Evolutionary conservation across 2,888 invertebrate species (phyloP), one percentile per base, ranked within the genome.

Genomic region (Pilophorus perplexus): DNA sequence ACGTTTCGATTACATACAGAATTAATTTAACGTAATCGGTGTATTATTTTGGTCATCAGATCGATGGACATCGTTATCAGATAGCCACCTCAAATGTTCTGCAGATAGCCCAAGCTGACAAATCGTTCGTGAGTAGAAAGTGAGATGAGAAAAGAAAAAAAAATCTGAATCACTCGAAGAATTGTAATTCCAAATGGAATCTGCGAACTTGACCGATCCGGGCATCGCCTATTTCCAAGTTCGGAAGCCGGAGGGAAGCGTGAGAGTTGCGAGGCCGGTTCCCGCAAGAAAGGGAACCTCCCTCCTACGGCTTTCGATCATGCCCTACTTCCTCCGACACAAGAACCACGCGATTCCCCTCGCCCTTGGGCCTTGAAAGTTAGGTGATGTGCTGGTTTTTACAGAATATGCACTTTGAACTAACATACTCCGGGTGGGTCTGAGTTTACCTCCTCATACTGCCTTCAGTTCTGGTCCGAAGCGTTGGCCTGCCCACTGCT

Each of bases 191-290:
- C 44, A 44, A 44, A 46, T 22, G 14, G 46, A 46, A 25, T 23
- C 46, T 23, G 46, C 46, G 23, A 23, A 46, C 46, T 46, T 46
- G 46, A 46, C 22, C 46, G 23, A 22, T 46, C 23, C 23, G 25
- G 23, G 46, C 46, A 14, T 46, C 10, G 20, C 23, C 20, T 22
- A 55, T 55, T 27, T 52, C 38, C 55, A 55, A 20, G 38, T 38
- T 55, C 33, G 38, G 52, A 33, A 37, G 20, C 3, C 22, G 6
- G 6, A 23, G 22, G 37, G 37, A 22, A 55, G 37, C 20, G 55
- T 55, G 55, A 55, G 55, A 55, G 55, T 55, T 37, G 55, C 37
- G n/a, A 3, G 55, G 38, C 55, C 22, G 55, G 55, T 55, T 37
- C 37, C 2, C 4, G 12, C 16, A 55, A 55, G 55, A 55, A 55